Evolutionary conservation across 2,113 vertebrate genomes (phyloP), one percentile per base, ranked within the genome.

Genomic region (Varanus komodoensis): DNA sequence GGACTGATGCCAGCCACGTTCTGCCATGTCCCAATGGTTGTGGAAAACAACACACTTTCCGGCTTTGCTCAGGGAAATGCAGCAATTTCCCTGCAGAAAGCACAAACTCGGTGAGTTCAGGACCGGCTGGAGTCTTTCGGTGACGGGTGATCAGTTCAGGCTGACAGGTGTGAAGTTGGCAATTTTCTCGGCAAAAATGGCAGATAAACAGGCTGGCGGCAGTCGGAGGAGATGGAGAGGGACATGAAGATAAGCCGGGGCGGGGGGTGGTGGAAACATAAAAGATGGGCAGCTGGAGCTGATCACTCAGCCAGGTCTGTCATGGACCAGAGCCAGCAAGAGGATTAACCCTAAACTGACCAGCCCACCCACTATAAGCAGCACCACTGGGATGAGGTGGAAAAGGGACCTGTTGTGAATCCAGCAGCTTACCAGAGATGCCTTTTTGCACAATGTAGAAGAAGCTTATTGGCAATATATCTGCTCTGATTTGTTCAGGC

Each of bases 161-260:
- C 87, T 17, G 87, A 89, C 94, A 95, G 94, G 95, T 95, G 93
- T 94, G 93, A 94, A 93, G 64, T 0, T 93, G 84, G 89, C 92
- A 91, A 86, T 80, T 95, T 92, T 92, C 91, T 92, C 75, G 71
- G 90, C 77, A 91, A 89, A 77, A 93, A 86, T 50, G 27, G 48
- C 90, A 88, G 92, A 94, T 89, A 88, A 95, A 82, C n/a, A 87
- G 89, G 91, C 91, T 77, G 92, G 93, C 17, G 38, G 93, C 89
- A 71, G 80, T 85, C 52, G 21, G 87, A 68, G 64, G 67, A 15
- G 84, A 87, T 8, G 21, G 21, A 90, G 89, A 61, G 50, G 84
- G 54, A 34, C 14, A 67, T 71, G n/a, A 69, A 88, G 92, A 88
- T 50, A 82, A 91, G 81, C 73, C 54, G n/a, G n/a, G 86, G 82